Evolutionary conservation across 2,888 invertebrate species (phyloP).

Genomic region (Drosophila monieri): DNA sequence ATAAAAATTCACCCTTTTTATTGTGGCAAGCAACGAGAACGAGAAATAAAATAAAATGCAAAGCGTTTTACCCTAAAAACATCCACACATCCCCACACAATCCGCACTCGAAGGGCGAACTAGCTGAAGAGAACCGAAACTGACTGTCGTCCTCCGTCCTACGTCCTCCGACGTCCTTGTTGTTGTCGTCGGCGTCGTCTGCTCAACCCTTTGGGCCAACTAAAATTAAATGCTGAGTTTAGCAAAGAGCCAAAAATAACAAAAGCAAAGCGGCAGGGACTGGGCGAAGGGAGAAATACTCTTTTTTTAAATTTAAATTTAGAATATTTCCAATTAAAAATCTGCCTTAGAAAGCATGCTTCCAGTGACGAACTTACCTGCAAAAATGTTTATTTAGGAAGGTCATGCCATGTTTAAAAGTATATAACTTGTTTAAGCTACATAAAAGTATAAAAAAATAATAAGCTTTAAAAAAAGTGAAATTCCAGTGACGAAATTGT

Average conservation of each 20-base stretch:
- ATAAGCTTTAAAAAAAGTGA: no score
- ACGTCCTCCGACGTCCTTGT: neutral
- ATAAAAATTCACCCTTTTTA: constrained; percentile 78
- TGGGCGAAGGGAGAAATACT: constrained; percentile 13
- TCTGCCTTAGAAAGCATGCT: no score
- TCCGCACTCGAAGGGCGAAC: constrained; percentile 31
- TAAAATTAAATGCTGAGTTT: constrained; percentile 76
- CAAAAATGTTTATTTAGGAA: no score
- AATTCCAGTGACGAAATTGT: no score
- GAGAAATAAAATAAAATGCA: constrained; percentile 75
- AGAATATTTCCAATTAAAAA: no score
- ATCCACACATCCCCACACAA: constrained; percentile 7
- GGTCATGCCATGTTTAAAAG: no score
- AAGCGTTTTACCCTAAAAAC: constrained; percentile 61
- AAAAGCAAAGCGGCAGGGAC: neutral
- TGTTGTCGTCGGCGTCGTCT: constrained; percentile 10
- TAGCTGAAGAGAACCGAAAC: constrained; percentile 37
- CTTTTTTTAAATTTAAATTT: neutral
- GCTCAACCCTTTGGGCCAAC: constrained; percentile 67
- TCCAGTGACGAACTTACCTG: no score
- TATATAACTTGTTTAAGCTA: no score
- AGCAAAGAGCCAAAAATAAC: constrained; percentile 57
- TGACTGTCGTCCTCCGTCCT: constrained; percentile 28
- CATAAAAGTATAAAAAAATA: no score
- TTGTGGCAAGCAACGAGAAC: constrained; percentile 74